Conservation (phyloP, 2,797 vertebrate species). For the Peromyscus attwateri region DNA sequence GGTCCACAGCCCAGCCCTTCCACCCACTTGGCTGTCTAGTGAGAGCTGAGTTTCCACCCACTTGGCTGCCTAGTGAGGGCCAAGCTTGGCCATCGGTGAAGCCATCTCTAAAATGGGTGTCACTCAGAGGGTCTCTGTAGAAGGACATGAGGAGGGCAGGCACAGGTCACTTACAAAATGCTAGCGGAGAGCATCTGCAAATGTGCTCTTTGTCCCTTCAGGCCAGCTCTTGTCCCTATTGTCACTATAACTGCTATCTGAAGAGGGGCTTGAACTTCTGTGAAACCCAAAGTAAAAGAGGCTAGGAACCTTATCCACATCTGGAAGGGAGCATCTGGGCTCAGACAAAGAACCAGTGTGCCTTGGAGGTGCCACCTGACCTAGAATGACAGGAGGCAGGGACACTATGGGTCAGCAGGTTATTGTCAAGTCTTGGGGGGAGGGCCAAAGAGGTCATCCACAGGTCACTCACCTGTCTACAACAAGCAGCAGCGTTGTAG, state of each 20-base stretch:
- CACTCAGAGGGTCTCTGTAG: accelerated
- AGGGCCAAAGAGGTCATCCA: accelerated
- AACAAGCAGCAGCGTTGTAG: neutral
- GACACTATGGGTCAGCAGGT: neutral
- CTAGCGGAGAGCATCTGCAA: accelerated
- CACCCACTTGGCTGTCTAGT: no score
- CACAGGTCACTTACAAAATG: accelerated
- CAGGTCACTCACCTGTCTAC: accelerated
- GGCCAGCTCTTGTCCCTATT: accelerated
- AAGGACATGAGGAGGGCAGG: accelerated
- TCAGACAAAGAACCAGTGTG: no score
- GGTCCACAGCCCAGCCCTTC: neutral
- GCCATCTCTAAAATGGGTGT: accelerated
- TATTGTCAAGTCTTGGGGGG: accelerated
- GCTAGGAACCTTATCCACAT: accelerated
- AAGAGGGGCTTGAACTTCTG: neutral
- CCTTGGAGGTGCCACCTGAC: neutral
- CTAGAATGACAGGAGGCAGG: accelerated
- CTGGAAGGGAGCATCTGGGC: neutral
- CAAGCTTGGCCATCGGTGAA: accelerated
- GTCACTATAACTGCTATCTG: accelerated
- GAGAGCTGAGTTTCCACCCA: no score
- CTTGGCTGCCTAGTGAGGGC: accelerated
- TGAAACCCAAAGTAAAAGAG: accelerated
- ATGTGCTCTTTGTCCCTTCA: accelerated